Base-by-base conservation (phyloP, 2,113 vertebrate genomes). In the Petrocephalus zakoni region DNA sequence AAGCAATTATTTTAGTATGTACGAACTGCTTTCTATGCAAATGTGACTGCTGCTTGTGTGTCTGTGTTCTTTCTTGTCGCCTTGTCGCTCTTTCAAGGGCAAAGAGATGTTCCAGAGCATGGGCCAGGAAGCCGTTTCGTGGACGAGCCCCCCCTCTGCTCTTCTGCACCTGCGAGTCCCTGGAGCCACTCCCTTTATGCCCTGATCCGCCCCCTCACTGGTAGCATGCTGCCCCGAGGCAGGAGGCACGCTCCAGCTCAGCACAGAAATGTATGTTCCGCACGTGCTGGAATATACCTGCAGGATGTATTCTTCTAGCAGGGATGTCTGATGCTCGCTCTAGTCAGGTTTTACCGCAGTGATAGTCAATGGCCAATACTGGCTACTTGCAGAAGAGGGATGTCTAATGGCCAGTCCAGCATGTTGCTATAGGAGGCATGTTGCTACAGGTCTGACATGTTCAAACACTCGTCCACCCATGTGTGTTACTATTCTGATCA, bases 151-250 rank as follows among this genome's bases (percentile, higher is more conserved):
- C 81, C 90, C 6, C 49, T 93, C 1, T 89, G 93, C 25, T 97
- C 96, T 37, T 92, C 95, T 89, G 96, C 95, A 2, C 90, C 94
- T 0, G 51, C 83, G 0, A 91, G 83, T 81, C 93, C 90, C 0
- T 94, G 95, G 95, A 90, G 92, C 56, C 94, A 94, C 91, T 96
- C 96, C 0, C 4, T 96, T 3, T 95, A 94, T 87, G 88, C 93
- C 7, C 91, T 95, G 5, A 87, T 95, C 4, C 91, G 89, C 22
- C 91, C 90, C 0, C 90, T 96, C 93, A 92, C 92, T 81, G 94
- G 91, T 89, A 92, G 93, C 68, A 89, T 91, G 78, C 89, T 94
- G 87, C 91, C 89, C 83, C 89, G 91, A 81, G 88, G 46, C n/a
- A 95, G 93, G 88, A 93, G 94, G 86, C 95, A 94, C 89, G 92